These are phyloP conservation scores for Adela reaumurella DNA, from an alignment of 2,888 invertebrate genomes.

Conservation along the genomic window DNA sequence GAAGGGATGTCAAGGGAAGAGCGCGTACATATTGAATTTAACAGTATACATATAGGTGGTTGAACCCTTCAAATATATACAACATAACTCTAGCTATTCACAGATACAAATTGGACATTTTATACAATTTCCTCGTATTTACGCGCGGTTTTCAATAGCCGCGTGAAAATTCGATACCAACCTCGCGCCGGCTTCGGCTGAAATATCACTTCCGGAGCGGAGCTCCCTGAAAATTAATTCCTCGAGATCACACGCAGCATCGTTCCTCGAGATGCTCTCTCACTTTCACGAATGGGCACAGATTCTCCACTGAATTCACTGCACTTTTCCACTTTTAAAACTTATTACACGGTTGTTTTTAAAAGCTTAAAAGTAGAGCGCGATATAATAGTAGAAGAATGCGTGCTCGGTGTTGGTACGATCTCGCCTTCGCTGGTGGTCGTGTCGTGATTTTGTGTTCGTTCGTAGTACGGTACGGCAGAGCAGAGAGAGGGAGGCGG, in stretches of 20 bases:
- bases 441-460: background rate
- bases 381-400: background rate
- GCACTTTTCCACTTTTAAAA: background rate
- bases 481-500: background rate
- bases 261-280: background rate
- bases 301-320: background rate
- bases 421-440: background rate
- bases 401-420: background rate
- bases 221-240: background rate
- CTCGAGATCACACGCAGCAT: background rate
- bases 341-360: background rate
- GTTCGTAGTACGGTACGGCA: background rate
- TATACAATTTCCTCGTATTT: background rate
- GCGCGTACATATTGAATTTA: too few species aligned
- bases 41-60: conserved; percentile 36
- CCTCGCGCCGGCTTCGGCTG: background rate
- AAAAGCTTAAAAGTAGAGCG: background rate
- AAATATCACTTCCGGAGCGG: background rate
- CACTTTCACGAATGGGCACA: background rate
- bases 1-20: conserved; percentile 55
- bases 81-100: background rate
- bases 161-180: too few species aligned
- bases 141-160: too few species aligned
- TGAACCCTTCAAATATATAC: conserved; percentile 27
- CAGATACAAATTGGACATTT: too few species aligned